Evolutionary conservation across 2,888 invertebrate genomes (phyloP), one percentile per base, ranked within the genome.

Genomic region (Chalcosyrphus nemorum): DNA sequence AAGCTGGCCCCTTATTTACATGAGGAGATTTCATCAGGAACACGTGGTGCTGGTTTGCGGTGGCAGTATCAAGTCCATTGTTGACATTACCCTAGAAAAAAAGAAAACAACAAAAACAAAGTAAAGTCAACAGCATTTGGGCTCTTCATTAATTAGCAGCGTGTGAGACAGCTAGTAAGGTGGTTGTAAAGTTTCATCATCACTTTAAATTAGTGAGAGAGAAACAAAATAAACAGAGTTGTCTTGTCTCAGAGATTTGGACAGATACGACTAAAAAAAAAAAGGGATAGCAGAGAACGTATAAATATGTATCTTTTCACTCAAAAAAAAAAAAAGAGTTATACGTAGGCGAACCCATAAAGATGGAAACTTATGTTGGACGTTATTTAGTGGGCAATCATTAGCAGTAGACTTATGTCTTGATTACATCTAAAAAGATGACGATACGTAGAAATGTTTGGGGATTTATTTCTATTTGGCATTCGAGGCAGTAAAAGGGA

Each of bases 51-150:
- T n/a, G n/a, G n/a, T 5, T 29, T 43, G 35, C 21, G 9, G 7
- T n/a, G 21, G 38, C 19, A 9, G 27, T 65, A 35, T 17, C 74
- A 65, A 38, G 63, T 54, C 74, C 56, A 65, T 65, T 74, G 65
- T 74, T 74, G 74, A 65, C 74, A 65, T 65, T 74, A 45, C 63
- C 63, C 29, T n/a, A 71, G 47, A 50, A 72, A 71, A 29, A n/a
- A 1, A 11, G n/a, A 24, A 11, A 41, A 38, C 35, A 19, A n/a
- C n/a, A n/a, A n/a, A n/a, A n/a, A n/a, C n/a, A 4, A 17, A 13
- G 1, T 2, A 50, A 50, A 35, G 43, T 71, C 24, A 63, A 56
- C 38, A 65, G 15, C 17, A 41, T 63, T 47, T 43, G 24, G n/a
- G 2, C 29, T 59, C 32, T 54, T 68, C 15, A 50, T 52, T 76